Evolutionary conservation across 2,888 invertebrate species (phyloP), one percentile per base, ranked within the genome.

Genomic region (Tetrapedia diversipes): DNA sequence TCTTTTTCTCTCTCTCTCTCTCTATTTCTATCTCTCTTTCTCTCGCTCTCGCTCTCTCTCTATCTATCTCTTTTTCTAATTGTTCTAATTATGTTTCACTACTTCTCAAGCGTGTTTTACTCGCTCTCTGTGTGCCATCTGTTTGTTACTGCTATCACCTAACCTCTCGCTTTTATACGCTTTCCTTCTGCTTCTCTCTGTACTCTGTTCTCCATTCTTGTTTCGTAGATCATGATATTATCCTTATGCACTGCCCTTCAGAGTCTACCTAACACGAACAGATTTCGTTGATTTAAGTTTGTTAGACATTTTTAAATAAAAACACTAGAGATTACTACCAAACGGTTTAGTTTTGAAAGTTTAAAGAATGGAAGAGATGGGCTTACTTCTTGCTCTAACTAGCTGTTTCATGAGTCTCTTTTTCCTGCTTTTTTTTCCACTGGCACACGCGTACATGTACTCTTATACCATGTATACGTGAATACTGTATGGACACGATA

Each of bases 151-250:
- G 43, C 32, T 57, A 7, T 39, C 34, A 29, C 83, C 82, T 86
- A 81, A 83, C 86, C 86, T 79, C 83, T 83, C 82, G 80, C 84
- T 63, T 74, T 64, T 19, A 74, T 37, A 53, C 39, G 32, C 51
- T 51, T 59, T 43, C 32, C 19, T 27, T 72, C 19, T 53, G 10
- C 54, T 37, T 47, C 51, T 54, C 29, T 43, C 92, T 92, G 89
- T 91, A 90, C 19, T 27, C n/a, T 27, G 92, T 63, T 54, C 34
- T 53, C 92, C 92, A 91, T 92, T 90, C 92, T 90, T 91, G 92
- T 92, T 93, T 92, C 53, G 56, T 67, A 70, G 61, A 22, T 11
- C 51, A 37, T 51, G 29, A 16, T 43, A 22, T 54, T 71, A 27
- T 67, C 77, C 54, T 76, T 79, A 77, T 74, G n/a, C 67, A 64